phyloP scores from a whole-genome alignment of 2,888 invertebrate species.

The Temnothorax ravouxi region DNA sequence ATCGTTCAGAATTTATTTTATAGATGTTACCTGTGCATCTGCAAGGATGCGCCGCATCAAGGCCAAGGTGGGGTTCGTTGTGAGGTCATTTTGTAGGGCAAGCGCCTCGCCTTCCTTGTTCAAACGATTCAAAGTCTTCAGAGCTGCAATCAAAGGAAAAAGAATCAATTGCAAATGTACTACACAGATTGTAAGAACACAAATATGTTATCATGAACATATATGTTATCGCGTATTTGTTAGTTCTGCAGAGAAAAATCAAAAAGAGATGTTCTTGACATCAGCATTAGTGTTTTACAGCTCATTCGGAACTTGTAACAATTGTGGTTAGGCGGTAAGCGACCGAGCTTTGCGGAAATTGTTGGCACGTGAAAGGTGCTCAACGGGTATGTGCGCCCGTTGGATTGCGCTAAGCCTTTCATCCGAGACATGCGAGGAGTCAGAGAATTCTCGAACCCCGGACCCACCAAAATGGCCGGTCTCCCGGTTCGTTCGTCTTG shows the following conservation, averaged over 20 bases:
- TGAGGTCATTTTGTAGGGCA: slow-evolving; percentile 84
- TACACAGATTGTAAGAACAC: neutral
- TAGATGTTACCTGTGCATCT: slow-evolving; percentile 92
- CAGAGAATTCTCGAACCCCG: slow-evolving; percentile 58
- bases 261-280: neutral
- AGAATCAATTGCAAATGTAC: slow-evolving; percentile 4
- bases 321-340: slow-evolving; percentile 9
- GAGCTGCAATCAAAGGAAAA: slow-evolving; percentile 79
- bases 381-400: slow-evolving; percentile 32
- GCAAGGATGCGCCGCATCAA: slow-evolving; percentile 95
- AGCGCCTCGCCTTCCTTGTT: slow-evolving; percentile 84
- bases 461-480: slow-evolving; percentile 68
- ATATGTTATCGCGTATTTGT: neutral
- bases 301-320: neutral
- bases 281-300: neutral
- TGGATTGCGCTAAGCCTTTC: slow-evolving; percentile 24
- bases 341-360: slow-evolving; percentile 16
- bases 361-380: slow-evolving; percentile 20
- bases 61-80: slow-evolving; percentile 91
- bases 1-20: neutral
- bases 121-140: slow-evolving; percentile 82
- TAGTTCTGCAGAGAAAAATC: neutral
- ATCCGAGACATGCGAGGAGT: slow-evolving; percentile 12
- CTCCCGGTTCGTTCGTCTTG: slow-evolving; percentile 71
- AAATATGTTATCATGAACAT: neutral